phyloP scores from a whole-genome alignment of 2,113 vertebrate genomes.

The Misgurnus mizolepis region DNA sequence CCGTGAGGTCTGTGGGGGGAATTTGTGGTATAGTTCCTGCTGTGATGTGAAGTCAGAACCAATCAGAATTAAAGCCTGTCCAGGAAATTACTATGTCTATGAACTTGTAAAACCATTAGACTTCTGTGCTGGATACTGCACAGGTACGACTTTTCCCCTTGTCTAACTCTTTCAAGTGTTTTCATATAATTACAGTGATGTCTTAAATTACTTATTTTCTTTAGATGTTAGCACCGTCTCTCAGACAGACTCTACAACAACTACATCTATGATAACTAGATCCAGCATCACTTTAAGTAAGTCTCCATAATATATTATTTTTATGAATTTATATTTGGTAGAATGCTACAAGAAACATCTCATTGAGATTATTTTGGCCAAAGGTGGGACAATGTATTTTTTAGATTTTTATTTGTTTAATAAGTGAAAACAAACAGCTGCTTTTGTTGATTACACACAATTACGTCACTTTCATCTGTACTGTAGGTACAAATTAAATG shows the following conservation, averaged over 20 bases:
- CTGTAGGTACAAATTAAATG: too few relatives aligned
- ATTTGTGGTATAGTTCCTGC: background rate
- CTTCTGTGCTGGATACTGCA: background rate
- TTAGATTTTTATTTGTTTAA: too few relatives aligned
- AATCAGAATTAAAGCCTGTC: conserved; percentile 40
- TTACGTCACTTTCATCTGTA: too few relatives aligned
- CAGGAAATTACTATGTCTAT: conserved; percentile 17
- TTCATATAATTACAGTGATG: background rate
- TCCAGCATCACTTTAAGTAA: background rate
- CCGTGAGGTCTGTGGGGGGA: background rate
- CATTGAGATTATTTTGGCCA: too few relatives aligned
- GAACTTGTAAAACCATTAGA: background rate
- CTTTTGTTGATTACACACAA: too few relatives aligned
- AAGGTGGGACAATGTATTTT: too few relatives aligned
- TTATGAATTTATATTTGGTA: too few relatives aligned
- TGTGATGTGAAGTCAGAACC: conserved; percentile 5
- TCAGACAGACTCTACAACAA: background rate
- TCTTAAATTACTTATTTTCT: background rate
- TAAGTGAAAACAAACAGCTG: too few relatives aligned
- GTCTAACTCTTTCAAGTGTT: background rate
- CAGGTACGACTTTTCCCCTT: background rate
- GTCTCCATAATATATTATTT: background rate
- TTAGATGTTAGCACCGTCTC: background rate
- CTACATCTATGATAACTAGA: background rate
- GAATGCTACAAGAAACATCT: too few relatives aligned